These are phyloP conservation scores for Eurystomus gularis DNA, from an alignment of 2,113 vertebrate genomes.

Conservation along the genomic window DNA sequence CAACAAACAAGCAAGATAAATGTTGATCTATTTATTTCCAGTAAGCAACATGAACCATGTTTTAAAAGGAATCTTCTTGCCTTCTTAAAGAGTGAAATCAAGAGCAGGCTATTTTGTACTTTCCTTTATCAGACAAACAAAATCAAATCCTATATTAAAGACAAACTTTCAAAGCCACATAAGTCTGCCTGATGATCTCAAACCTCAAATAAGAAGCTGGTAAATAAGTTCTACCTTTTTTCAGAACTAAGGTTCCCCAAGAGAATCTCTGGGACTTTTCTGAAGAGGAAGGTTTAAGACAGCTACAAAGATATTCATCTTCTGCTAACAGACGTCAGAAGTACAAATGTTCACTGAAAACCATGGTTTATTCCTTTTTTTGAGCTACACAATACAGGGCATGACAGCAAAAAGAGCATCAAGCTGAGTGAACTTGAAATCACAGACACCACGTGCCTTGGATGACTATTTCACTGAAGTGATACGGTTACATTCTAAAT, in stretches of 20 bases:
- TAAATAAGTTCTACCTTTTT: not conserved
- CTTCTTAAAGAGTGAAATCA: not conserved
- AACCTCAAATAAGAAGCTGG: not conserved
- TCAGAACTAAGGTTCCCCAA: not conserved
- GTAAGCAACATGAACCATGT: not conserved
- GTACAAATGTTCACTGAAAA: not conserved
- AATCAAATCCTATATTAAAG: not conserved
- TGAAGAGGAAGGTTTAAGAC: not conserved
- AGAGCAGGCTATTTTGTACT: not conserved
- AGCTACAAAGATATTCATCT: not conserved
- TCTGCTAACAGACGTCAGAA: not conserved
- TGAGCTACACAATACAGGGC: not conserved
- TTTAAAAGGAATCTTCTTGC: not conserved
- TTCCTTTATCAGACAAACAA: not conserved
- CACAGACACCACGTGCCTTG: not conserved
- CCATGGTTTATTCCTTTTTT: not conserved
- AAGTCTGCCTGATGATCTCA: not conserved
- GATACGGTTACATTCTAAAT: not conserved
- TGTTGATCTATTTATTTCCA: not conserved
- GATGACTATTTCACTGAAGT: not conserved
- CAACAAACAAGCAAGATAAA: not conserved
- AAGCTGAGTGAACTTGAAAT: not conserved
- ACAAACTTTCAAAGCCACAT: not conserved
- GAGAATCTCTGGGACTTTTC: not conserved
- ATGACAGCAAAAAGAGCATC: not conserved